These are phyloP conservation scores for Plestiodon gilberti DNA, from an alignment of 2,113 vertebrate genomes.

Conservation along the genomic window DNA sequence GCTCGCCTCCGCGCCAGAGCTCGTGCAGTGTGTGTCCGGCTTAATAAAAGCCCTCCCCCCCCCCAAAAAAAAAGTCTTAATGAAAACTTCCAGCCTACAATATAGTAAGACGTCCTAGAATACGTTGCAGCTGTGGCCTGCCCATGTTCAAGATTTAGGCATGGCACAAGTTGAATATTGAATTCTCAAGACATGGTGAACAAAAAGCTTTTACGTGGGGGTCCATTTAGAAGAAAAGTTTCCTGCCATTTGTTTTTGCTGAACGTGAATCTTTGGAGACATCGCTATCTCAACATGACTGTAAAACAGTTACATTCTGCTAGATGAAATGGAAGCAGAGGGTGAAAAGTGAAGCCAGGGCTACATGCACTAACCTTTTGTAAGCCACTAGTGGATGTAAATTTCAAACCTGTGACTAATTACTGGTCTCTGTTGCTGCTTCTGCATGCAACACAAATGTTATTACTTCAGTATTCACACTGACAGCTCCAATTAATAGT, in stretches of 20 bases:
- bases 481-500: constrained; percentile 60
- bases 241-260: neutral
- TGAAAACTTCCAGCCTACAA: no score
- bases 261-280: neutral
- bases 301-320: neutral
- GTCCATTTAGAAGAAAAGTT: neutral
- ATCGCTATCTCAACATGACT: neutral
- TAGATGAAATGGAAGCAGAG: constrained; percentile 42
- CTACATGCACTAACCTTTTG: constrained; percentile 35
- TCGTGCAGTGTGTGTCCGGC: no score
- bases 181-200: neutral
- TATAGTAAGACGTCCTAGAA: neutral
- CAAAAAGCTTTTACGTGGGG: neutral
- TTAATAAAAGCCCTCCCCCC: no score
- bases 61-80: no score
- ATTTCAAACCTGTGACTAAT: constrained; percentile 57
- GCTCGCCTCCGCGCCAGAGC: no score
- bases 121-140: neutral
- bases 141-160: neutral
- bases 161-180: neutral
- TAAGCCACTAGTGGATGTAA: constrained; percentile 23
- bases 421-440: constrained; percentile 35
- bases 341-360: constrained; percentile 25
- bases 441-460: constrained; percentile 57
- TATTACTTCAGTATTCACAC: constrained; percentile 52